A percentile compares a stretch with the other conserved stretches of the same genome.
phyloP scores from a whole-genome alignment of 2,113 vertebrate genomes.

The Argyrosomus japonicus region DNA sequence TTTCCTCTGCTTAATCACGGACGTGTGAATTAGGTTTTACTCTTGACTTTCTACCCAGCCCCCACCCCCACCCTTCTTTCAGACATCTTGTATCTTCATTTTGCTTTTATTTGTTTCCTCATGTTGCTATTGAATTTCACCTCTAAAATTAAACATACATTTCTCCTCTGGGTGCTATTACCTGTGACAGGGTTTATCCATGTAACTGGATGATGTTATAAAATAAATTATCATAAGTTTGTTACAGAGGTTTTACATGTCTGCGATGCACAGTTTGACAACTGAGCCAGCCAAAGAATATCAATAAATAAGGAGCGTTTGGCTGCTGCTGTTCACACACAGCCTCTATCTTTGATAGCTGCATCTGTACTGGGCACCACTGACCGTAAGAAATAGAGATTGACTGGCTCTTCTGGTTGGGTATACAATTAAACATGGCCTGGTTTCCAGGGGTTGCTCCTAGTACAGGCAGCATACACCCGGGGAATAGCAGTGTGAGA shows the following conservation, averaged over 20 bases:
- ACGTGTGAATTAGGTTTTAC: constrained; percentile 14
- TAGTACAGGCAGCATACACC: constrained; percentile 32
- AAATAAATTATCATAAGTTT: not conserved
- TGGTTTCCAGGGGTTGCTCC: constrained; percentile 54
- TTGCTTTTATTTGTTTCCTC: not conserved
- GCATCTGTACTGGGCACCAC: constrained; percentile 28
- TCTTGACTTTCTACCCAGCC: not conserved
- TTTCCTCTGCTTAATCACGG: not conserved
- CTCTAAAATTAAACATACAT: not conserved
- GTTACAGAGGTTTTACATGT: not conserved
- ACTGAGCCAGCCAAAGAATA: constrained; percentile 8
- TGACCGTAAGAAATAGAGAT: constrained; percentile 76
- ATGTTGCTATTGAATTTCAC: not conserved
- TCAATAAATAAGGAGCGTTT: constrained; percentile 46
- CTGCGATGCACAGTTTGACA: not conserved
- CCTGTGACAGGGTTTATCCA: not conserved
- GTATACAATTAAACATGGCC: constrained; percentile 67
- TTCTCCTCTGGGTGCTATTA: not conserved
- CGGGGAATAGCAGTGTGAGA: constrained; percentile 14
- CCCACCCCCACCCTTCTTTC: not conserved
- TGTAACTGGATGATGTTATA: not conserved
- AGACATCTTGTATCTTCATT: not conserved
- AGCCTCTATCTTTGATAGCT: constrained; percentile 6
- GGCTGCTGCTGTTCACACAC: constrained; percentile 2
- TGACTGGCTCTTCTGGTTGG: constrained; percentile 65